phyloP scores from a whole-genome alignment of 2,888 invertebrate genomes.

The Aproaerema taeniolella region DNA sequence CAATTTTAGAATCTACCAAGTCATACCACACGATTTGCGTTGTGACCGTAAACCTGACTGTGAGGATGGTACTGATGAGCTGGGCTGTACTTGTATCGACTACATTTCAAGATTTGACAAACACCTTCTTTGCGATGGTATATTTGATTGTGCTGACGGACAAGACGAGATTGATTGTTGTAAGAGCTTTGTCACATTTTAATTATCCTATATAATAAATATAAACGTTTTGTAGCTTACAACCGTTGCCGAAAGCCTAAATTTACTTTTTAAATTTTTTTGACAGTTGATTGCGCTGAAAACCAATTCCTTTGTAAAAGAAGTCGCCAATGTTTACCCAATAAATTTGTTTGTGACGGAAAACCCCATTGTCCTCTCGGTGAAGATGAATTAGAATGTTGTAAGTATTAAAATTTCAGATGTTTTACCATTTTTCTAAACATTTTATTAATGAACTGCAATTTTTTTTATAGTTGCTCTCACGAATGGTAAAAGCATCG shows the following conservation, averaged over 20 bases:
- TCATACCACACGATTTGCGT: conserved; percentile 73
- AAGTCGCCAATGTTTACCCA: conserved; percentile 80
- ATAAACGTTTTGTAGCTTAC: no score
- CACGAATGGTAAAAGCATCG: conserved; percentile 79
- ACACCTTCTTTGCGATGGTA: conserved; percentile 84
- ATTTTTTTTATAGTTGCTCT: conserved; percentile 79
- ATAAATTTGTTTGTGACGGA: conserved; percentile 80
- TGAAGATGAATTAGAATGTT: conserved; percentile 89
- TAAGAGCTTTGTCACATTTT: no score
- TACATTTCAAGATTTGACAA: conserved; percentile 73
- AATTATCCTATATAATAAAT: no score
- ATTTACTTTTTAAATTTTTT: no score
- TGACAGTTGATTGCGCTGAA: conserved; percentile 75
- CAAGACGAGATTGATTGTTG: conserved; percentile 86
- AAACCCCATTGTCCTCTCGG: conserved; percentile 79
- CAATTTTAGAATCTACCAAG: conserved; percentile 80
- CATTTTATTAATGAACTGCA: neutral
- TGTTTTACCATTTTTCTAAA: conserved; percentile 3
- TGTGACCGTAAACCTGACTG: conserved; percentile 86
- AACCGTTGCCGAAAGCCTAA: no score
- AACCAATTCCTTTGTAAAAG: conserved; percentile 80
- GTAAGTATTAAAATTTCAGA: conserved; percentile 68
- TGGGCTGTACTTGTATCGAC: conserved; percentile 84
- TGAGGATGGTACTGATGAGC: conserved; percentile 90
- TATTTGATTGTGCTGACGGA: conserved; percentile 84